Base-by-base conservation (phyloP, 2,888 invertebrate species). In the Andrena trimmerana region DNA sequence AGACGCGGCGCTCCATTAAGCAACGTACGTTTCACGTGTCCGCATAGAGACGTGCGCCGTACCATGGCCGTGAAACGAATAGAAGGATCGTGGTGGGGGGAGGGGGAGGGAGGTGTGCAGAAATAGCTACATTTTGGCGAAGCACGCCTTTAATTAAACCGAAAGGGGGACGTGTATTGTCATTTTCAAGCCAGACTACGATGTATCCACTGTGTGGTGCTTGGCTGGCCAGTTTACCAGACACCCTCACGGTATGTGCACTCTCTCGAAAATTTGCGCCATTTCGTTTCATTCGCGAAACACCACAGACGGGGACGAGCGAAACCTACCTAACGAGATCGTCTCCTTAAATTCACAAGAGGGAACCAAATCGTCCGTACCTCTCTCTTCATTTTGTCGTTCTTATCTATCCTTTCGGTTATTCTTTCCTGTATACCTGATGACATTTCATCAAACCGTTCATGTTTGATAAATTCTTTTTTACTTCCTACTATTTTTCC, bases 91-190 rank as follows among this genome's bases (percentile, higher is more conserved):
- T 13, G 16, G 42, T 63, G 42, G 57, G 7, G 74, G 79, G 20
- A 0, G 20, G 42, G 66, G 42, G 57, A 7, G 74, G 79, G 27
- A 33, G 72, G 72, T 27, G 73, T 33, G 75, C 72, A 76, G 87
- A 69, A 81, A 83, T 85, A 79, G 81, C 78, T 82, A 75, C 80
- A 80, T 86, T 89, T 86, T 77, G 84, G 73, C 80, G 79, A 82
- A 86, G 85, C 83, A 83, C 71, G 88, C 86, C 88, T 90, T 90
- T 90, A 90, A 90, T 90, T 90, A 90, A 91, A 89, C 86, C 83
- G 83, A 90, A 89, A 89, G 89, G 89, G 87, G 85, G 87, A 86
- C 85, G 85, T 82, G 88, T 85, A 87, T 89, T 88, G 88, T 88
- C 85, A 89, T 87, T 89, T 81, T 68, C 66, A 68, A 74, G 78